Base-by-base conservation (phyloP, 2,113 vertebrate species). In the Bubo scandiacus region DNA sequence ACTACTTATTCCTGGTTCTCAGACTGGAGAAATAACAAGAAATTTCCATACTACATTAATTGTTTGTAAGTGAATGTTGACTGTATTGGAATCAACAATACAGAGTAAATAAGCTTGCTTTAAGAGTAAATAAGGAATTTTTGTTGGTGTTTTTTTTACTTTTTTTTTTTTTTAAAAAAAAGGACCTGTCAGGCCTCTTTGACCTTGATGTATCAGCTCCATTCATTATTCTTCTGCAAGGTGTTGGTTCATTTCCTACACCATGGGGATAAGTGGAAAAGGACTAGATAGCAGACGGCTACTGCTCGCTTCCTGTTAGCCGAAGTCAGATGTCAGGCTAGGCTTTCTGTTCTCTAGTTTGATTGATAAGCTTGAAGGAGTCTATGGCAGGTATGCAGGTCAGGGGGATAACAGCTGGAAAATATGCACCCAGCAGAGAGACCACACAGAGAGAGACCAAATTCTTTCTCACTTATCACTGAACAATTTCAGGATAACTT, bases 381-480 rank as follows among this genome's bases (percentile, higher is more conserved):
- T 80, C 96, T 94, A 92, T 97, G 92, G 97, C 97, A 98, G 98
- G 97, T 98, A 95, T 98, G 97, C 98, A 97, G 97, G 98, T 98
- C 97, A 98, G 97, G 97, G 93, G 98, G 96, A 93, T 93, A 98
- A 97, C 97, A 98, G 96, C 97, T 97, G 97, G 94, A 91, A 94
- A 96, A 92, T 91, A 87, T 94, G 96, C 96, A 94, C 97, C 97
- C 97, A 96, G 96, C 74, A 88, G 91, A 94, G 94, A 98, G 99
- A 98, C 98, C 98, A 99, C 98, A 99, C 98, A 99, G 97, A 97
- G 97, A 98, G 98, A 97, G 90, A 77, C 94, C 97, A 97, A 97
- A 98, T 98, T 97, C 95, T 94, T 98, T 98, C 95, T 97, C 74
- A 42, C 66, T 97, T 97, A 86, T 91, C 8, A 17, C 66, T 67